Evolutionary conservation across 2,113 vertebrate genomes (phyloP), one percentile per base, ranked within the genome.

Genomic region (Eptesicus fuscus): DNA sequence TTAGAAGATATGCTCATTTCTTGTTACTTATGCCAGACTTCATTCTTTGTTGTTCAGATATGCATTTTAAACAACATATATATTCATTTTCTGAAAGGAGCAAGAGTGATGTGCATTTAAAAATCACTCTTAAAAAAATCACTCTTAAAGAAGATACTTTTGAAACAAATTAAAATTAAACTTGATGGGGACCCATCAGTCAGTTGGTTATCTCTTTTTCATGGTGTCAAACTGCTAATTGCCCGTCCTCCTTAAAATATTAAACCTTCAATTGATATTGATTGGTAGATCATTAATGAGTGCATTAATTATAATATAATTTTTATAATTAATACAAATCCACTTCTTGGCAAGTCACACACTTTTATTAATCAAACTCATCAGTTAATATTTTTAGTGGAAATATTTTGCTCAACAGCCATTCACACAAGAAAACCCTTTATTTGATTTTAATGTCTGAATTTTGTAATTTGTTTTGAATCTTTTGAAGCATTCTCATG

Each of bases 111-210:
- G 91, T 95, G 93, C 93, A 96, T 96, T 88, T 96, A 83, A 97
- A 97, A 97, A 87, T 96, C 95, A 95, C 95, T 94, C 56, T 78
- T 96, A 97, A 97, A 97, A 97, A 97, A 97, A 87, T 96, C 95
- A 95, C 95, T 94, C 56, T 78, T 96, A 97, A 97, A 97, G 78
- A 25, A 97, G 91, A 95, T 91, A 86, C 76, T 98, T 98, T 97
- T 96, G 96, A 98, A 98, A 96, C 97, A 96, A 98, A 98, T 97
- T 97, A 98, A 96, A 96, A 98, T 98, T 97, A 98, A 97, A 97
- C 97, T 97, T 96, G 96, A 98, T 96, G 92, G 95, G 91, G 96
- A 96, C 95, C 97, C 97, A 98, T 98, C 98, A 97, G 96, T 98
- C 97, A 98, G 95, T 94, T 96, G 97, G 96, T 94, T 97, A 85